Percentiles rank a stretch among this genome's conserved stretches.
Conservation (phyloP, 2,888 invertebrate genomes). For the Amblyjoppa fuscipennis region DNA sequence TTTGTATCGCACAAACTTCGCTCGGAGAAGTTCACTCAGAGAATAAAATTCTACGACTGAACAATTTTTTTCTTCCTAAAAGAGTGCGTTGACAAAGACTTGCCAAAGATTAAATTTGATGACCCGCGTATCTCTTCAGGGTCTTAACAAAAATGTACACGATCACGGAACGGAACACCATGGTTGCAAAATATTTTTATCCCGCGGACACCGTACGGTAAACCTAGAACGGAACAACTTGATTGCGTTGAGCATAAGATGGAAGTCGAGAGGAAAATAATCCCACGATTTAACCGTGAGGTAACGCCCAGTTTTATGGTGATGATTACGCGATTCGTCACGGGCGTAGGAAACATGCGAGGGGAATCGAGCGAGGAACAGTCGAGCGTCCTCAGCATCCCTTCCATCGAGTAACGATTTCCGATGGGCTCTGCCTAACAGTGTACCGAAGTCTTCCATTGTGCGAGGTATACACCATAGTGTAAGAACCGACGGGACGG, state of each 20-base stretch:
- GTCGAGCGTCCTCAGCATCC: constrained; percentile 32
- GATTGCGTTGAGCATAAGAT: constrained; percentile 25
- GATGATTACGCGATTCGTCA: constrained; percentile 58
- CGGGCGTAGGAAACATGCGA: constrained; percentile 28
- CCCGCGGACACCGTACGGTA: background rate
- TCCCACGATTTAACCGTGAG: constrained; percentile 53
- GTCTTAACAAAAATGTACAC: background rate
- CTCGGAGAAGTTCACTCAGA: too few species aligned
- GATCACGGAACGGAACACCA: background rate
- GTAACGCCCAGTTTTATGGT: constrained; percentile 59
- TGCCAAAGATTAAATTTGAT: too few species aligned
- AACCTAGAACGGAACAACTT: constrained; percentile 14
- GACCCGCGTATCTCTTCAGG: too few species aligned
- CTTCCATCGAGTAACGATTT: constrained; percentile 43
- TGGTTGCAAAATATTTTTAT: background rate
- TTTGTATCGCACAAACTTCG: too few species aligned
- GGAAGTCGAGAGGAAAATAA: constrained; percentile 29
- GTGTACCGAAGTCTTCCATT: constrained; percentile 32
- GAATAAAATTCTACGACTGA: too few species aligned
- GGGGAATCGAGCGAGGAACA: constrained; percentile 40
- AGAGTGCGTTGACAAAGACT: too few species aligned
- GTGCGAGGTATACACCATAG: background rate
- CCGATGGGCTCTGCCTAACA: constrained; percentile 25
- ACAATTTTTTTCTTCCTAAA: too few species aligned
- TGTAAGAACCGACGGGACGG: background rate